Base-by-base conservation (phyloP, 2,888 invertebrate species). In the Erebia epiphron region DNA sequence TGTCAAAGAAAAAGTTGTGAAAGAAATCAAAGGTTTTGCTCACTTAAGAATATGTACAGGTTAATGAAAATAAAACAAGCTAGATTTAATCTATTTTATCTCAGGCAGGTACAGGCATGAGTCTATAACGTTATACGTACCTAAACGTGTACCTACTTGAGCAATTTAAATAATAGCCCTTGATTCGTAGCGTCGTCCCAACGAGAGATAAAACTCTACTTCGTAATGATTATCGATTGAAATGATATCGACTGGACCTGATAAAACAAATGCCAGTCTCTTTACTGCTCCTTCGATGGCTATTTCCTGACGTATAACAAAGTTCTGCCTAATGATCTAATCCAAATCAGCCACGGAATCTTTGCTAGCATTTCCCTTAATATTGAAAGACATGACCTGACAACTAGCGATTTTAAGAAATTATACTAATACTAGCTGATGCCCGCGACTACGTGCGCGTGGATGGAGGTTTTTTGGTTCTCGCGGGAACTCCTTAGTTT, bases 131-230 rank as follows among this genome's bases (percentile, higher is more conserved):
- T 35, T 73, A 76, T 76, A 81, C 80, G 82, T 83, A 86, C 85
- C 86, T 84, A 86, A 84, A 81, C 82, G 79, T 76, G 79, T 80
- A 73, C n/a, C n/a, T n/a, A n/a, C 83, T 82, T 80, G 80, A 81
- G 80, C 86, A 83, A 88, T 89, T 88, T 87, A 86, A 87, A 86
- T 87, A 86, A 86, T 85, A 80, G 80, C 80, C 80, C 71, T 83
- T 80, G 86, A 86, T 86, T 84, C 82, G 83, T 82, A 79, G 82
- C 79, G 79, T 83, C 80, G 81, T 84, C 81, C 81, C 82, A 56
- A 66, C 54, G 70, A 70, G 61, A 61, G 66, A 61, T 70, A 62
- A 70, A 61, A 84, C 79, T 79, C 81, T 83, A 84, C 82, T 81
- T 83, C 84, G 86, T 86, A 86, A 83, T 81, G 81, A 80, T 75